Base-by-base conservation (phyloP, 2,888 invertebrate genomes). In the Hydroisotoma schaefferi region DNA sequence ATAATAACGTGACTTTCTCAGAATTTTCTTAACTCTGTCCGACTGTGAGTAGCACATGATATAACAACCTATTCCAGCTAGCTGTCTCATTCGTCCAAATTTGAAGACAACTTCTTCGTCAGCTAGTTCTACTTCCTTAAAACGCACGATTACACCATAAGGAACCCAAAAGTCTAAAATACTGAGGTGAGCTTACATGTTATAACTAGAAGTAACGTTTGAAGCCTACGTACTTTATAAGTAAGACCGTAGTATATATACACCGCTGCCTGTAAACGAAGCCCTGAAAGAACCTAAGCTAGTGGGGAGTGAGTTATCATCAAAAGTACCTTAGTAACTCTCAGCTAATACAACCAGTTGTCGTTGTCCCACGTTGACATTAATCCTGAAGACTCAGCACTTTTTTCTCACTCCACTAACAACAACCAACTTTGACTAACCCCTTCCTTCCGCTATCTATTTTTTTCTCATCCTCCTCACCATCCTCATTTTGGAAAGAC, bases 291-390 rank as follows among this genome's bases (percentile, higher is more conserved):
- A n/a, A n/a, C n/a, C n/a, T n/a, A n/a, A n/a, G n/a, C n/a, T n/a
- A n/a, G n/a, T n/a, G n/a, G n/a, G n/a, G n/a, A n/a, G n/a, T n/a
- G n/a, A n/a, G n/a, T n/a, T n/a, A n/a, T n/a, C n/a, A n/a, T n/a
- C n/a, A n/a, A n/a, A n/a, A n/a, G n/a, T n/a, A n/a, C n/a, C n/a
- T n/a, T n/a, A n/a, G n/a, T n/a, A n/a, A n/a, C n/a, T n/a, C n/a
- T n/a, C n/a, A 25, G 29, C 59, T 40, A 48, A 43, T 51, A 59
- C 56, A 61, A 61, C 53, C 59, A 63, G 58, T 63, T 63, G 59
- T 63, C 63, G 53, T 59, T 59, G 63, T 63, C 63, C 54, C 59
- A 63, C 56, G 56, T 44, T 63, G 63, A 63, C 59, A 63, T 63
- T 63, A 63, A 63, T 63, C 62, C 62, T 55, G 33, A 52, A 40